Base-by-base conservation (phyloP, 2,113 vertebrate species). In the Rhabdomys dilectus region DNA sequence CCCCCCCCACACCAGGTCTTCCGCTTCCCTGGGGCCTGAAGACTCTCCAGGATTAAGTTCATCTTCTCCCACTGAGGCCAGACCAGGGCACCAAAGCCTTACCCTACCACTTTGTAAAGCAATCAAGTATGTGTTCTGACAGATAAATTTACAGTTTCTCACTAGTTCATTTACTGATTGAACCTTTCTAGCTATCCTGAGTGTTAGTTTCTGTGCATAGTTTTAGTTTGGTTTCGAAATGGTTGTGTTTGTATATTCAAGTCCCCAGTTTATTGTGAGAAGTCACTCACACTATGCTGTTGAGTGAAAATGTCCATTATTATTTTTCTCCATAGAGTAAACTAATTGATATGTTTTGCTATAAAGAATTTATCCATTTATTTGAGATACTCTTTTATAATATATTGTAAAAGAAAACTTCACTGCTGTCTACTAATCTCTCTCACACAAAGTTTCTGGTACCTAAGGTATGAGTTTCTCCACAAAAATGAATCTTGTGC, bases 251-350 rank as follows among this genome's bases (percentile, higher is more conserved):
- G 66, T 58, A 58, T 45, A 29, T 77, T 76, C 31, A 48, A 29
- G 19, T 2, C 36, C 48, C 29, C 56, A 66, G 15, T 85, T 31
- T 85, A 36, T 16, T 62, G 58, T 68, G 12, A 4, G 9, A 76
- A 53, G 21, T 19, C 17, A 62, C 31, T 17, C 16, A 62, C 45
- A 64, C 66, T 66, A 81, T 2, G 2, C 8, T 34, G 0, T 89
- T 75, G 62, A 76, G 19, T 21, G 42, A 64, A 84, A 58, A 22
- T 48, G 31, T 78, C 22, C 21, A 85, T 39, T 77, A 68, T 75
- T 75, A 58, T 86, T 95, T 94, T 91, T 64, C 70, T 77, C 75
- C 51, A 56, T 42, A 76, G 53, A 62, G 26, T 60, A 76, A 53
- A 26, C 9, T 66, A 77, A 78, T 48, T n/a, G 66, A 64, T 31